Base-by-base conservation (phyloP, 2,888 invertebrate genomes). In the Argynnis bischoffii region DNA sequence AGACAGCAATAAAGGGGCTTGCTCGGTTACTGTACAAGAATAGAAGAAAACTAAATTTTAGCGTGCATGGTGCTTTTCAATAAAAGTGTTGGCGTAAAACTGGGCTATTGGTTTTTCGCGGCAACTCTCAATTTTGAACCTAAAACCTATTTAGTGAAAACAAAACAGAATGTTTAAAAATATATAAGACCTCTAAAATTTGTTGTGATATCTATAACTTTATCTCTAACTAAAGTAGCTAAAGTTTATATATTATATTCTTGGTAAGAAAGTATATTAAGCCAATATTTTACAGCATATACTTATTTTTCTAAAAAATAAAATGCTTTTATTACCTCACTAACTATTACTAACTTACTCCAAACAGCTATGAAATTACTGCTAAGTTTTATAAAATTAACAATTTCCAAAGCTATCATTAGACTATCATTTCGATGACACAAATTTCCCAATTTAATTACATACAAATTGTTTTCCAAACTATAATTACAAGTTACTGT, bases 1-100 rank as follows among this genome's bases (percentile, higher is more conserved):
- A 66, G 80, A 80, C 75, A 78, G 75, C 75, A 74, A 76, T 70
- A 74, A 74, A 71, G 72, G 76, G 77, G 81, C 76, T 75, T 79
- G 76, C 73, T 73, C 79, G 80, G 81, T 81, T 79, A 79, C 80
- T 78, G 80, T 79, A 79, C 35, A 73, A 79, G 76, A 78, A 76
- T 81, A 82, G 84, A 84, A 84, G 79, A 78, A 74, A 74, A 76
- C 78, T 80, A 82, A 82, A 84, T 85, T 82, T 78, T 75, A 76
- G 74, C 80, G 78, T 75, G 78, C 80, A 77, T 81, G 75, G 72
- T 76, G 82, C 81, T 85, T 87, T 89, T 89, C 86, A 87, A 89
- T 88, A 89, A 86, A 89, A 86, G 80, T 84, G 80, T 78, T 81
- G 80, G 86, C 80, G 80, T 83, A 83, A 85, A 87, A 83, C 81